phyloP scores from a whole-genome alignment of 2,797 vertebrate species.

The Pseudomugil tenellus region DNA sequence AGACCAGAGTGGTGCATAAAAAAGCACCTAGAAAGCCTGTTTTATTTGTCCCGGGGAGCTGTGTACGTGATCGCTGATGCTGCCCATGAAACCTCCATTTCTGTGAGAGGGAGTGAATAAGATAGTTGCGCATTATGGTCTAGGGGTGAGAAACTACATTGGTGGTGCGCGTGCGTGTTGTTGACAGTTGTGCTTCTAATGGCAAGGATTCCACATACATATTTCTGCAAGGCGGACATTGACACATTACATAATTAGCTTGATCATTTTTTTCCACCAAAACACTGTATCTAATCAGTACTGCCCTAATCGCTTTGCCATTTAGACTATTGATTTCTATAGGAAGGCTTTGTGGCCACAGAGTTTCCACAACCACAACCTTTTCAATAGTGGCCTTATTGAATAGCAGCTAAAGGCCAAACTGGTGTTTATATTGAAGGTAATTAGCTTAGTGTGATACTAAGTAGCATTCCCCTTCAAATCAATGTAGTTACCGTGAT shows the following conservation, averaged over 20 bases:
- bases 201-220: neutral
- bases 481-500: conserved; percentile 54
- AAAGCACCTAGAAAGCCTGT: conserved; percentile 32
- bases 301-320: conserved; percentile 67
- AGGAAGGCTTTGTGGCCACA: conserved; percentile 54
- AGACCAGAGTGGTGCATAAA: conserved; percentile 32
- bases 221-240: neutral
- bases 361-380: conserved; percentile 37
- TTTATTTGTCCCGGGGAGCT: conserved; percentile 38
- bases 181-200: neutral
- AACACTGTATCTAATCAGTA: conserved; percentile 46
- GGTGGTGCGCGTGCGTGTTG: neutral
- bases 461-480: conserved; percentile 52
- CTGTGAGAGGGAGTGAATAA: neutral
- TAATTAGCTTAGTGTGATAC: conserved; percentile 73
- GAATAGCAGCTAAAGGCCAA: conserved; percentile 69
- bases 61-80: neutral
- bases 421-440: conserved; percentile 62
- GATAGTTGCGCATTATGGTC: neutral
- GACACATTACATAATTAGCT: conserved; percentile 7
- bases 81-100: conserved; percentile 27
- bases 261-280: neutral
- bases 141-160: neutral
- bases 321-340: conserved; percentile 76
- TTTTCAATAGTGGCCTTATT: conserved; percentile 61